These are phyloP conservation scores for Austrofundulus limnaeus DNA, from an alignment of 2,113 vertebrate species.

Conservation along the genomic window DNA sequence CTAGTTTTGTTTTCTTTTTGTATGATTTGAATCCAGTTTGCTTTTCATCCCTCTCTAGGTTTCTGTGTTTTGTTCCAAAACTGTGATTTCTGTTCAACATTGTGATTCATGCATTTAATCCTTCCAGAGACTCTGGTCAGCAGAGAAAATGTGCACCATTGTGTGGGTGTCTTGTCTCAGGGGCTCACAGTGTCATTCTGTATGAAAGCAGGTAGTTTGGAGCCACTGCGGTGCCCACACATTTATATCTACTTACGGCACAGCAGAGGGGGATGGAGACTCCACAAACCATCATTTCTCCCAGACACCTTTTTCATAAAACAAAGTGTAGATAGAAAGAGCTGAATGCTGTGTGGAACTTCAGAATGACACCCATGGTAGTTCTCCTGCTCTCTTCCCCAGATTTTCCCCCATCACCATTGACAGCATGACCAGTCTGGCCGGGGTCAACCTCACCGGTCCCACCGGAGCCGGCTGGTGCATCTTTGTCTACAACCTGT, in stretches of 20 bases:
- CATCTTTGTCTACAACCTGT: conserved; percentile 98
- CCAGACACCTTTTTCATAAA: conserved; percentile 43
- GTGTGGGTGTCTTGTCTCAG: conserved; percentile 72
- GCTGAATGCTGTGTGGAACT: conserved; percentile 68
- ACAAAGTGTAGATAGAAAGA: conserved; percentile 59
- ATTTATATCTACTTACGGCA: conserved; percentile 62
- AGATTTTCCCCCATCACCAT: conserved; percentile 93
- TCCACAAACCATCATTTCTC: conserved; percentile 54
- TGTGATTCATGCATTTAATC: conserved; percentile 77
- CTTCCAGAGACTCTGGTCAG: conserved; percentile 78
- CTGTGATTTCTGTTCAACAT: conserved; percentile 80
- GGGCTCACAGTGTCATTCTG: conserved; percentile 59
- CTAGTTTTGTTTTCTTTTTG: conserved; percentile 64
- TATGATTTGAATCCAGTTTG: conserved; percentile 82
- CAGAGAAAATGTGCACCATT: conserved; percentile 71
- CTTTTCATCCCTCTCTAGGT: conserved; percentile 84
- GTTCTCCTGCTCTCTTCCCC: conserved; percentile 88
- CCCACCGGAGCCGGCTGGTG: conserved; percentile 90
- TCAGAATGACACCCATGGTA: conserved; percentile 92
- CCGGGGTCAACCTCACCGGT: conserved; percentile 86
- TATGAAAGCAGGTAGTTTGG: conserved; percentile 68
- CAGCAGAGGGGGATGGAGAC: conserved; percentile 68
- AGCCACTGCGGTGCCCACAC: conserved; percentile 61
- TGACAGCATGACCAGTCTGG: conserved; percentile 89
- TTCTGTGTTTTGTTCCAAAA: conserved; percentile 81